These are phyloP conservation scores for Ennomos erosarius DNA, from an alignment of 2,888 invertebrate species.

Conservation along the genomic window DNA sequence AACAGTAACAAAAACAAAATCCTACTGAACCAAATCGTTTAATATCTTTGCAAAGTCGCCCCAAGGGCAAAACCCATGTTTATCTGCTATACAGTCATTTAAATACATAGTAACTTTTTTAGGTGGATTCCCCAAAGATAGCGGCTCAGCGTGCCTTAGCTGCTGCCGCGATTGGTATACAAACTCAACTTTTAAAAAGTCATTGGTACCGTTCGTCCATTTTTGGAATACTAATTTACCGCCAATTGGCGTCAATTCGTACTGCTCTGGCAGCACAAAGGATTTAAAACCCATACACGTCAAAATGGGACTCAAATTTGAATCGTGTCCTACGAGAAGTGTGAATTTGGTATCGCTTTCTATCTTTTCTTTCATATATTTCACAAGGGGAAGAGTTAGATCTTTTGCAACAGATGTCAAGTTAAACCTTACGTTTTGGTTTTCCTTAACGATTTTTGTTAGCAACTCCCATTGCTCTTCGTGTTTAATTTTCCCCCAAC, in stretches of 20 bases:
- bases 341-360: conserved; percentile 48
- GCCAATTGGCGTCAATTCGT: conserved; percentile 68
- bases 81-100: conserved; percentile 49
- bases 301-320: conserved; percentile 61
- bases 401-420: conserved; percentile 53
- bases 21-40: conserved; percentile 13
- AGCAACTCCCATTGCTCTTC: conserved; percentile 58
- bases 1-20: neutral
- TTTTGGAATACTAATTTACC: conserved; percentile 73
- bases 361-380: conserved; percentile 56
- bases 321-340: conserved; percentile 68
- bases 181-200: conserved; percentile 64
- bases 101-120: conserved; percentile 53
- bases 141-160: conserved; percentile 50
- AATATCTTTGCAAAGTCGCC: conserved; percentile 44
- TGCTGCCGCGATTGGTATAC: conserved; percentile 61
- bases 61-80: conserved; percentile 63
- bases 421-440: conserved; percentile 65
- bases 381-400: conserved; percentile 54
- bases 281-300: conserved; percentile 56
- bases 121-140: conserved; percentile 56
- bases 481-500: conserved; percentile 63
- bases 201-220: conserved; percentile 54
- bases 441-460: conserved; percentile 52
- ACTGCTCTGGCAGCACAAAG: conserved; percentile 56